A percentile compares a stretch with the other conserved stretches of the same genome.
These are phyloP conservation scores for Apodemia hepburni DNA, from an alignment of 2,888 invertebrate species.

Conservation along the genomic window DNA sequence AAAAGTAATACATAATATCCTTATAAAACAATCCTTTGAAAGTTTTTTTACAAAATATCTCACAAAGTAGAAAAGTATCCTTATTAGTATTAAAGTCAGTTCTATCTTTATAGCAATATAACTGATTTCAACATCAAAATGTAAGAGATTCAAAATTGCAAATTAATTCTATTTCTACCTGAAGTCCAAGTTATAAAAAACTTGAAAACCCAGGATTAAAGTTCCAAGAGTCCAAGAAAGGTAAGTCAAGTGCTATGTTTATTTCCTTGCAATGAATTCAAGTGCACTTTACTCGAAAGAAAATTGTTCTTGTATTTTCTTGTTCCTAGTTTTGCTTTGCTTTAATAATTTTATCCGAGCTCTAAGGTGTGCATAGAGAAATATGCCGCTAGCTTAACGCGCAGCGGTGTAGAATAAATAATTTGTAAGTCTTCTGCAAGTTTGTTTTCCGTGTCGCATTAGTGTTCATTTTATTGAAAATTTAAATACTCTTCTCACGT, in stretches of 20 bases:
- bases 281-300: conserved; percentile 16
- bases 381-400: conserved; percentile 1
- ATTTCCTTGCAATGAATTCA: conserved; percentile 21
- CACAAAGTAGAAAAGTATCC: no score
- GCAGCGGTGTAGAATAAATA: conserved; percentile 8
- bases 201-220: conserved; percentile 9
- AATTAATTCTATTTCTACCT: conserved; percentile 15
- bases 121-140: not conserved
- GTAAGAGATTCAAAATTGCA: not conserved
- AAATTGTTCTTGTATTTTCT: conserved; percentile 21
- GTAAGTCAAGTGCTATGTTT: conserved; percentile 22
- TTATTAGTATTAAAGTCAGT: no score
- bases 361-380: conserved; percentile 10
- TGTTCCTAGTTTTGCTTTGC: conserved; percentile 11
- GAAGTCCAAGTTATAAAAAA: conserved; percentile 19
- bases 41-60: no score
- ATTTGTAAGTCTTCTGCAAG: conserved; percentile 4
- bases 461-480: not conserved
- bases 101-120: not conserved
- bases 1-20: no score
- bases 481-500: no score
- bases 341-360: conserved; percentile 19
- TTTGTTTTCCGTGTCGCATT: not conserved
- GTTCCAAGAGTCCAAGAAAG: conserved; percentile 15
- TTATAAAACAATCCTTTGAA: no score